Conservation (phyloP, 2,797 vertebrate genomes). For the Acomys russatus region DNA sequence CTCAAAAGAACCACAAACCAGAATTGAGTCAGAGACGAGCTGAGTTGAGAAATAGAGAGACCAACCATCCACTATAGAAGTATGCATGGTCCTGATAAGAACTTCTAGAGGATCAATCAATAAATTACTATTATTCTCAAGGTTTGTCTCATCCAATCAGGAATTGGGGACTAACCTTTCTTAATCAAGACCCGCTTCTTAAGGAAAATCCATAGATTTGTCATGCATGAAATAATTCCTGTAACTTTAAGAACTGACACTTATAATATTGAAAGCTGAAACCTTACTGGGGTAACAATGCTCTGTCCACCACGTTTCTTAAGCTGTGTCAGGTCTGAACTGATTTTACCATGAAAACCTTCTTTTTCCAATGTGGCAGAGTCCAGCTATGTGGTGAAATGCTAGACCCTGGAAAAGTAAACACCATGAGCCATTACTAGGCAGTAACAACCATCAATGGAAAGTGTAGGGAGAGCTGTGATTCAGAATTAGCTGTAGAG, state of each 20-base stretch:
- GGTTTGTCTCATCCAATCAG: background rate
- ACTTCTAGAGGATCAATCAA: slow-evolving; percentile 5
- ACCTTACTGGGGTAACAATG: background rate
- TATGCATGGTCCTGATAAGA: background rate
- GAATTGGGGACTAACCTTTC: background rate
- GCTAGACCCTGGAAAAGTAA: slow-evolving; percentile 52
- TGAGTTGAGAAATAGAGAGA: background rate
- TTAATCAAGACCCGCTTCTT: background rate
- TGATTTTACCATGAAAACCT: background rate
- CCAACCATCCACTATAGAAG: background rate
- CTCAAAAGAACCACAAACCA: background rate
- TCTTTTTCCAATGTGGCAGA: background rate
- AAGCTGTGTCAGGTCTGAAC: background rate
- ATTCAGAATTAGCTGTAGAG: slow-evolving; percentile 36
- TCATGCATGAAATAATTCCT: background rate
- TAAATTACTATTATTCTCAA: slow-evolving; percentile 12
- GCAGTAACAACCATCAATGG: slow-evolving; percentile 4
- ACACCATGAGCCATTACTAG: background rate
- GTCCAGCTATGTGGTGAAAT: slow-evolving; percentile 4
- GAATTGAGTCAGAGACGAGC: background rate
- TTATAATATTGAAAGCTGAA: background rate
- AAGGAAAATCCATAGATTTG: slow-evolving; percentile 12
- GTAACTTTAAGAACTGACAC: background rate
- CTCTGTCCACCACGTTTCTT: background rate
- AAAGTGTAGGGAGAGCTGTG: background rate